Percentiles rank a stretch among this genome's conserved stretches.
Evolutionary conservation across 2,888 invertebrate species (phyloP).

Genomic region (Nephrotoma guestfalica): DNA sequence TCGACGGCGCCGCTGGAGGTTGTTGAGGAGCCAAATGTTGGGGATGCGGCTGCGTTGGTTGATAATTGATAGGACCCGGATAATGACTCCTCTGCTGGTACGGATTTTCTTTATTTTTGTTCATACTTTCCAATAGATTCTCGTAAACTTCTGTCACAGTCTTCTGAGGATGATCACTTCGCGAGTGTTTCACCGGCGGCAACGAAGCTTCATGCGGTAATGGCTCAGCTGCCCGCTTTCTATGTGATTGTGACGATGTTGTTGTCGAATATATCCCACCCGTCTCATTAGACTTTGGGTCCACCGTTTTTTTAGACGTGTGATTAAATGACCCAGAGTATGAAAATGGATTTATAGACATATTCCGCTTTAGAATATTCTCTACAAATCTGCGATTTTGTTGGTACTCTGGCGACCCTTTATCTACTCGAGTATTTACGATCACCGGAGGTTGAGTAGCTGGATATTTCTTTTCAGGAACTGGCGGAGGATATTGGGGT

Average conservation of each 20-base stretch:
- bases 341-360: background rate
- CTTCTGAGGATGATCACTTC: background rate
- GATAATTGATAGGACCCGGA: background rate
- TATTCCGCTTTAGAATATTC: constrained; percentile 1
- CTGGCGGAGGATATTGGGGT: background rate
- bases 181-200: constrained; percentile 10
- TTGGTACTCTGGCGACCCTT: background rate
- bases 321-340: background rate
- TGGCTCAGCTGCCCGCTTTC: constrained; percentile 17
- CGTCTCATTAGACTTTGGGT: background rate
- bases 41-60: background rate
- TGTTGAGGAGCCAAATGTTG: background rate
- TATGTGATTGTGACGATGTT: constrained; percentile 9
- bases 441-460: background rate
- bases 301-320: background rate
- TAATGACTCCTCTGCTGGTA: background rate
- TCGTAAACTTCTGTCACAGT: background rate
- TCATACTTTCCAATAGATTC: background rate
- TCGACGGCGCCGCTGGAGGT: background rate
- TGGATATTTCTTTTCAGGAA: background rate
- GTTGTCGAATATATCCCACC: background rate
- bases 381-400: constrained; percentile 7
- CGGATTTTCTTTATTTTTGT: background rate
- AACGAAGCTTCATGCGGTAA: constrained; percentile 6
- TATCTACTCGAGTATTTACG: background rate